These are phyloP conservation scores for Pterophyllum scalare DNA, from an alignment of 2,113 vertebrate species.

Conservation along the genomic window DNA sequence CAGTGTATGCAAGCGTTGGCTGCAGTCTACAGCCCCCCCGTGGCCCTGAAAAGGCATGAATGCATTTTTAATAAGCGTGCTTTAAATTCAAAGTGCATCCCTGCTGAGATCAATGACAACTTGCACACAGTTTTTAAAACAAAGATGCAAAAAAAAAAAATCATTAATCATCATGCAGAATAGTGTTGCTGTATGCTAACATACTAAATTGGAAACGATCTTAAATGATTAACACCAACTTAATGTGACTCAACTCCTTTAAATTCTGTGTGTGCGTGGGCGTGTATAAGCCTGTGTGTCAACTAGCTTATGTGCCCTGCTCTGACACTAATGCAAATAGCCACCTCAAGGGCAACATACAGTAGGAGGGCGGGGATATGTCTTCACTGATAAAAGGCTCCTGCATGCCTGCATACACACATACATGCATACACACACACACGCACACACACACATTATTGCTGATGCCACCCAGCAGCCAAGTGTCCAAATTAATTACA, in stretches of 20 bases:
- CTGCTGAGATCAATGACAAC: conserved; percentile 34
- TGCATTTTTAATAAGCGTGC: conserved; percentile 36
- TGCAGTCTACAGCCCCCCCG: conserved; percentile 7
- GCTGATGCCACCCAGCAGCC: conserved; percentile 74
- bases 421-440: background rate
- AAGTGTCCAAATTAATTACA: conserved; percentile 80
- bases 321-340: conserved; percentile 73
- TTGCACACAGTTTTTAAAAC: background rate
- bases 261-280: conserved; percentile 1
- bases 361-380: conserved; percentile 68
- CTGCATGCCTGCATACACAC: background rate
- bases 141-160: background rate
- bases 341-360: conserved; percentile 75
- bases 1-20: background rate
- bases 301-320: conserved; percentile 45
- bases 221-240: conserved; percentile 6
- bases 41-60: conserved; percentile 25
- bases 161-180: background rate
- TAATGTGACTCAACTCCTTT: background rate
- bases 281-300: conserved; percentile 1
- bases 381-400: conserved; percentile 65
- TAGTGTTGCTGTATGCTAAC: background rate
- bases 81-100: conserved; percentile 44
- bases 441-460: conserved; percentile 1
- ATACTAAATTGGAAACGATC: background rate